phyloP scores from a whole-genome alignment of 2,113 vertebrate genomes.

The Bubalus kerabau region DNA sequence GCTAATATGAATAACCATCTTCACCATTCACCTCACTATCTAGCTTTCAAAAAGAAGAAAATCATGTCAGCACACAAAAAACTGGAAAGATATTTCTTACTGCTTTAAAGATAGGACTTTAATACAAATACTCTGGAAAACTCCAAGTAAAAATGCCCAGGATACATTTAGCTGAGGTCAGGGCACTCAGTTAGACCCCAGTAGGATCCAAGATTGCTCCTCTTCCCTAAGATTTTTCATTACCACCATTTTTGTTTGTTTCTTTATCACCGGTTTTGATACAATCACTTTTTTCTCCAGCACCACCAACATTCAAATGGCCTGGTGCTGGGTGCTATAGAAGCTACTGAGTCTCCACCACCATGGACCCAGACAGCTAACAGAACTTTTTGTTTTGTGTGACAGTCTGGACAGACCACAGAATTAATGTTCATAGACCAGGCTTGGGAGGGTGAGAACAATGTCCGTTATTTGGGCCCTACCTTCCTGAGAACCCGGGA shows the following conservation, averaged over 20 bases:
- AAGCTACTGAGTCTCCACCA: neutral
- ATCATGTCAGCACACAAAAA: neutral
- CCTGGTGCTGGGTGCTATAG: neutral
- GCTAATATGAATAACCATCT: neutral
- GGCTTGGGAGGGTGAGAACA: neutral
- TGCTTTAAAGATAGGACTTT: neutral
- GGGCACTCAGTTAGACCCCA: neutral
- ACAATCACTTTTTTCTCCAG: neutral
- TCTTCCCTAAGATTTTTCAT: neutral
- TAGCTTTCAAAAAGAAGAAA: neutral
- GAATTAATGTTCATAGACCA: neutral
- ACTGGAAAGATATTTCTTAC: neutral
- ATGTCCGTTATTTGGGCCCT: neutral
- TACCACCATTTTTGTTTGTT: neutral
- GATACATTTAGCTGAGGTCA: neutral
- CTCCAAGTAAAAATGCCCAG: neutral
- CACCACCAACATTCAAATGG: neutral
- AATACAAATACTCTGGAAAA: neutral
- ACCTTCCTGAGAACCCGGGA: neutral
- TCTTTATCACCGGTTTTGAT: neutral
- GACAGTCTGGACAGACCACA: neutral
- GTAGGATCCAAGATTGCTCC: neutral
- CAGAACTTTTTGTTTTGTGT: neutral
- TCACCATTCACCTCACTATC: neutral
- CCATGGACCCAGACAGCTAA: neutral